Evolutionary conservation across 2,113 vertebrate species (phyloP), one percentile per base, ranked within the genome.

Genomic region (Eretmochelys imbricata): DNA sequence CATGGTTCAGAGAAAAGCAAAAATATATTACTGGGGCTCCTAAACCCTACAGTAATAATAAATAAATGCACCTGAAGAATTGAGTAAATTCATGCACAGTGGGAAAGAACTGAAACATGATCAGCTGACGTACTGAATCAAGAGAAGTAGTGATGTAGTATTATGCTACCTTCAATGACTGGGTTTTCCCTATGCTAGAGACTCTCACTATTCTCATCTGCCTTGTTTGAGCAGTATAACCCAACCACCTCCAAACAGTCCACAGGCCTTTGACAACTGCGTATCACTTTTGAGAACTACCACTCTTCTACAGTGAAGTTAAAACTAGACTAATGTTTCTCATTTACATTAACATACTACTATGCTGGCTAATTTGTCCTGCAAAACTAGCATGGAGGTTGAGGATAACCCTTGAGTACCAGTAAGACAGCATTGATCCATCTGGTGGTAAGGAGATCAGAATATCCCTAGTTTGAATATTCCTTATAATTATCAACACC

Each of bases 121-220:
- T 69, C 35, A n/a, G 16, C 7, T 65, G 62, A 65, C n/a, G 16
- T 65, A 16, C 31, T n/a, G 8, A n/a, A 65, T 17, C 14, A 65
- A 65, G 17, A n/a, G 31, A 9, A n/a, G 35, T 69, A 35, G 6
- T 20, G 35, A 69, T 69, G 62, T 54, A 54, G 1, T 50, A 13
- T 3, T 87, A 38, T 82, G 38, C 22, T 51, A 0, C 46, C 13
- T 4, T 1, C 38, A 29, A 35, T 55, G 4, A 14, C 6, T 0
- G 1, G 25, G 55, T 48, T 6, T 31, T 46, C 38, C 55, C 57
- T 54, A 82, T 9, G 54, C 38, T 85, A 48, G 42, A 54, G 13
- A 22, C 2, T 38, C 0, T 0, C 0, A 5, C 9, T 4, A 5
- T 1, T 1, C 51, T 1, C 51, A 2, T 1, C 49, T 79, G 29